Conservation (phyloP, 2,888 invertebrate species). For the Drosophila koepferae region DNA sequence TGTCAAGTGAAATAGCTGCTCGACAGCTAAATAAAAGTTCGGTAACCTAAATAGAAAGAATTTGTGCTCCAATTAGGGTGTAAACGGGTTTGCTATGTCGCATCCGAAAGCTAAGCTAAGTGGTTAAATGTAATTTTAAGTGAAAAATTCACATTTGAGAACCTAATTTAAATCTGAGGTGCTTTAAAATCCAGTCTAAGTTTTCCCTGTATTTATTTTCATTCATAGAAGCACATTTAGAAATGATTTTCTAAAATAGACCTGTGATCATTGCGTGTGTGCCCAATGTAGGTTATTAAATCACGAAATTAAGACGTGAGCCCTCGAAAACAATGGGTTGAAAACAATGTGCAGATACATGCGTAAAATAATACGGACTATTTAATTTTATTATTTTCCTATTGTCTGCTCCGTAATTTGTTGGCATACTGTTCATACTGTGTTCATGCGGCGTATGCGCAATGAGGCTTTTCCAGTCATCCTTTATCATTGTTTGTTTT, state of each 20-base stretch:
- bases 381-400: not conserved
- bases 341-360: slow-evolving; percentile 6
- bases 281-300: not conserved
- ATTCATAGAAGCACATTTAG: too few relatives aligned
- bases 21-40: not conserved
- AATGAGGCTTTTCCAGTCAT: slow-evolving; percentile 39
- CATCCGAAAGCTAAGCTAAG: not conserved
- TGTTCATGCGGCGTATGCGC: slow-evolving; percentile 51
- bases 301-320: not conserved
- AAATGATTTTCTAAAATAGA: not conserved
- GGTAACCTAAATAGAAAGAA: not conserved
- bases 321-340: not conserved
- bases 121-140: not conserved
- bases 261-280: not conserved
- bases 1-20: not conserved
- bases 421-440: not conserved
- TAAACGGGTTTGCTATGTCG: not conserved
- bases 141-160: not conserved
- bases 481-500: slow-evolving; percentile 41
- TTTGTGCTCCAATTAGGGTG: not conserved
- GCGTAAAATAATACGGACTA: not conserved
- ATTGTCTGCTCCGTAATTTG: slow-evolving; percentile 7
- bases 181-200: not conserved
- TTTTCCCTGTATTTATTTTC: not conserved
- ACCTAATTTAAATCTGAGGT: not conserved